Percentiles rank a stretch among this genome's conserved stretches.
Conservation (phyloP, 1,140 invertebrate species). For the Geopemphigus sp. region DNA sequence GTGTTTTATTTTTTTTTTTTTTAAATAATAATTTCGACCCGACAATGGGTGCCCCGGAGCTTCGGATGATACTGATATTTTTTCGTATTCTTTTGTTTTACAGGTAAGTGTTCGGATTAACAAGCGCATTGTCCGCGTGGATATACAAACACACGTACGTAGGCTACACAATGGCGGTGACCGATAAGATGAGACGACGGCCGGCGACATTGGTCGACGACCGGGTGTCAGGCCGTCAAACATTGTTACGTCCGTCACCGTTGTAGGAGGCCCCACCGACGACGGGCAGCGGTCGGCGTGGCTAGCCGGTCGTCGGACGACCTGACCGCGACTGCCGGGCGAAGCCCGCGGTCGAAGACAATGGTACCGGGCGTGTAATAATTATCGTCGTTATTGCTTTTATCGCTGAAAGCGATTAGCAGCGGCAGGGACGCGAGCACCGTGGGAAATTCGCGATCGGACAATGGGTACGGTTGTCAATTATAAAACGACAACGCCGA, state of each 20-base stretch:
- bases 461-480: slow-evolving; percentile 6
- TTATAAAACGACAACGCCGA: slow-evolving; percentile 1
- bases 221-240: slow-evolving; percentile 36
- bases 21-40: slow-evolving; percentile 24
- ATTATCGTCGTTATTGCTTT: slow-evolving; percentile 2
- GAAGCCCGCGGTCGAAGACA: slow-evolving; percentile 14
- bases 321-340: neutral
- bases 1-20: too few species aligned
- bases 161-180: slow-evolving; percentile 5
- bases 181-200: slow-evolving; percentile 22
- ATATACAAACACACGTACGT: neutral
- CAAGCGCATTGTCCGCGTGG: slow-evolving; percentile 33
- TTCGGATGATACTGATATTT: slow-evolving; percentile 46
- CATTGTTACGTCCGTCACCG: slow-evolving; percentile 45
- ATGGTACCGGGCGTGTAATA: slow-evolving; percentile 21
- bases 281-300: neutral
- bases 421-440: neutral
- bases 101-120: slow-evolving; percentile 47
- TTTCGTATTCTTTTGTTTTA: slow-evolving; percentile 43
- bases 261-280: neutral
- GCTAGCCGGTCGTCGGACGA: neutral
- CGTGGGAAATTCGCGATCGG: slow-evolving; percentile 17
- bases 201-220: slow-evolving; percentile 27
- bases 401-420: neutral
- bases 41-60: slow-evolving; percentile 46